Base-by-base conservation (phyloP, 2,888 invertebrate species). In the Sussaba pulchella region DNA sequence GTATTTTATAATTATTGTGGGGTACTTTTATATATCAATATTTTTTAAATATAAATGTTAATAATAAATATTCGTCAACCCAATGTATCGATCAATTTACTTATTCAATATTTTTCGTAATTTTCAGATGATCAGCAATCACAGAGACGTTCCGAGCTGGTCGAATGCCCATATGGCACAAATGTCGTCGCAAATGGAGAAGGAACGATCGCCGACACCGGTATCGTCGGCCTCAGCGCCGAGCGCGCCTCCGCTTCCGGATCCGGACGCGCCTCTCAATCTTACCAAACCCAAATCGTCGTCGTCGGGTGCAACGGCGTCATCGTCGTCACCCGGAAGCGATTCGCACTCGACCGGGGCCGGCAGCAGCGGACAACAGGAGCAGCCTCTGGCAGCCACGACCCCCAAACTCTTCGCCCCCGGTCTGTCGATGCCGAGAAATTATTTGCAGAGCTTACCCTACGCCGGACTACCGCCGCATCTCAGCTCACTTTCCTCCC, bases 221-320 rank as follows among this genome's bases (percentile, higher is more conserved):
- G 89, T 90, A 10, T 89, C 91, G 3, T 88, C 90, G 54, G 88
- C 89, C 6, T 87, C 89, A 8, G 90, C 92, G n/a, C 90, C 92
- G 9, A 89, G 92, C 9, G 88, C 90, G 2, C 85, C 91, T 1
- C 89, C 93, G 0, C 86, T 92, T 0, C 93, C 93, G 39, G 96
- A 96, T 92, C 95, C 96, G 0, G 98, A 98, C 91, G 95, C 97
- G 1, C 98, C 98, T 0, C 94, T 98, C 52, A 98, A 98, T 93
- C 94, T 98, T 69, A 96, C 96, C 88, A 98, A 98, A 93, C 98
- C 98, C 75, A 96, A 97, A 87, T 93, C 85, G 84, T 92, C 93
- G 79, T 92, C 92, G 83, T 92, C 92, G 69, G 94, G 93, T 80
- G 89, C 90, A 21, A 88, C 88, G 71, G 89, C 90, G 3, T 89